Evolutionary conservation across 2,888 invertebrate genomes (phyloP).

Genomic region (Ochropacha duplaris): DNA sequence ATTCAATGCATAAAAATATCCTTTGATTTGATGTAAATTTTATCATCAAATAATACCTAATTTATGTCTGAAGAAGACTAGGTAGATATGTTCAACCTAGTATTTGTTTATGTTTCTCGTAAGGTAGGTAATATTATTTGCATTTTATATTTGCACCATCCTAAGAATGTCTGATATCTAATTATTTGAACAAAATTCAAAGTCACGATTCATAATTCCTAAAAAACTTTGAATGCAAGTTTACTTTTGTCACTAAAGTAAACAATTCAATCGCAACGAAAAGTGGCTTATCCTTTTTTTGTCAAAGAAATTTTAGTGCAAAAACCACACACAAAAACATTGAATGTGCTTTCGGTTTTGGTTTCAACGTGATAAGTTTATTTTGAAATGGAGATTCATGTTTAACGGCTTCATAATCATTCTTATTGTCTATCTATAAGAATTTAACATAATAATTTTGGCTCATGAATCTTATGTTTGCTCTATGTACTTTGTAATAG

Average conservation of each 20-base stretch:
- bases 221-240: constrained; percentile 47
- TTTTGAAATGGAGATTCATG: constrained; percentile 68
- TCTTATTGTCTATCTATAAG: background rate
- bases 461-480: too few species aligned
- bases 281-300: constrained; percentile 56
- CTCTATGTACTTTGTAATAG: too few species aligned
- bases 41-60: too few species aligned
- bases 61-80: too few species aligned
- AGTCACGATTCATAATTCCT: constrained; percentile 38
- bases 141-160: background rate
- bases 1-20: too few species aligned
- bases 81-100: too few species aligned
- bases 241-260: constrained; percentile 67
- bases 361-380: constrained; percentile 76
- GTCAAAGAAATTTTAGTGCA: constrained; percentile 62
- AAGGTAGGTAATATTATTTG: background rate
- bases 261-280: constrained; percentile 63
- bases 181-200: constrained; percentile 28
- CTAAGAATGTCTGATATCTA: background rate
- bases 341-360: constrained; percentile 55
- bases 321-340: constrained; percentile 68
- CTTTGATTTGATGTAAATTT: too few species aligned
- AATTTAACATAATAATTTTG: too few species aligned
- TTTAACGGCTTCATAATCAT: constrained; percentile 44
- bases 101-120: too few species aligned